Percentiles rank a stretch among this genome's conserved stretches.
phyloP scores from a whole-genome alignment of 2,888 invertebrate species.

The Lasioglossum lativentre region DNA sequence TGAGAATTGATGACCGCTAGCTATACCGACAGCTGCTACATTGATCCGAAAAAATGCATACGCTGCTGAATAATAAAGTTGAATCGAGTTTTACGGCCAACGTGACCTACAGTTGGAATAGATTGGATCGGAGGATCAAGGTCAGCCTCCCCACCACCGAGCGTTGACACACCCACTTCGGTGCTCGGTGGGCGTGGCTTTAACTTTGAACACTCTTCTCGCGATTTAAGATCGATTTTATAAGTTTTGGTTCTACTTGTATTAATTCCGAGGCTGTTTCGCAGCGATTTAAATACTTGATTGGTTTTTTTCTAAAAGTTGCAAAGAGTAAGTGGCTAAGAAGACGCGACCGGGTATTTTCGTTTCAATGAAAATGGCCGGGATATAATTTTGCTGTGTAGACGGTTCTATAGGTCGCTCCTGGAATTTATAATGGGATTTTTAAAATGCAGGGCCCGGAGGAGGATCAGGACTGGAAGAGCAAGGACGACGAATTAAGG shows the following conservation, averaged over 20 bases:
- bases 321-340: neutral
- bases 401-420: slow-evolving; percentile 27
- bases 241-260: neutral
- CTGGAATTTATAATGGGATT: slow-evolving; percentile 41
- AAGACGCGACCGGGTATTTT: neutral
- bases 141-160: neutral
- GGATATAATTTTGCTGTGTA: slow-evolving; percentile 22
- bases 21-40: neutral
- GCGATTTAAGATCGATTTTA: neutral
- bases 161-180: neutral
- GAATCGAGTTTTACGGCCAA: neutral
- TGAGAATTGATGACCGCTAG: neutral
- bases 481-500: slow-evolving; percentile 82
- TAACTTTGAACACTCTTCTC: neutral
- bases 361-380: slow-evolving; percentile 25
- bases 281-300: too few relatives aligned
- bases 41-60: neutral
- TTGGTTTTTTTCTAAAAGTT: too few relatives aligned
- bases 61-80: slow-evolving; percentile 13
- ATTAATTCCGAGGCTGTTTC: neutral
- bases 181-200: slow-evolving; percentile 5
- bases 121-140: neutral
- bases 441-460: slow-evolving; percentile 84
- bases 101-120: neutral
- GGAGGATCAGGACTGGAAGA: slow-evolving; percentile 85